Evolutionary conservation across 53 echinoderm and acorn worm species (phyloP), one percentile per base, ranked within the genome.

Genomic region (Apostichopus leukothele): DNA sequence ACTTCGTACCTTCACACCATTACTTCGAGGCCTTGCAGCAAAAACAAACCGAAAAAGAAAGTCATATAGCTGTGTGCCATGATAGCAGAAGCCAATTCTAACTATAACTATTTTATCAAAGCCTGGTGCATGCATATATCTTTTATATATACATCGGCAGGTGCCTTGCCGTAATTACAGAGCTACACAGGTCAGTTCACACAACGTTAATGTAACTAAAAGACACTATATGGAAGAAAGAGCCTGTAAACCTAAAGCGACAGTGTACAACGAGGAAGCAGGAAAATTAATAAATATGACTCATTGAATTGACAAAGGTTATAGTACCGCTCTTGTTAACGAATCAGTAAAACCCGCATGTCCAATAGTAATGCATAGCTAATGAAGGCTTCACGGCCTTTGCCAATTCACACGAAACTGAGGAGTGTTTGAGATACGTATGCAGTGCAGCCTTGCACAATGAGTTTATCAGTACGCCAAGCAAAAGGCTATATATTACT

Each of bases 291-390:
- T 81, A 81, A 57, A 81, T 81, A 81, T 81, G 81, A 81, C 20
- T 81, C 81, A 81, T 76, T 76, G 76, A 7, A 76, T 81, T 21
- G 19, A 81, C 81, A 81, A 54, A 59, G 59, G 59, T 21, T 57
- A 57, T 59, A 57, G 55, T 23, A 54, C 21, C 81, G 55, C 81
- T 54, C 81, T 79, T 79, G 53, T 50, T 59, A 81, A 81, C 81
- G 81, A 57, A 19, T 23, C 59, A 59, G 23, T 81, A 81, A 53
- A 57, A 81, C 81, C 81, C 81, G 81, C 81, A 81, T 81, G 81
- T 81, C 81, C 81, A 81, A 81, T 81, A 81, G 81, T 81, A 81
- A 81, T 81, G 81, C 81, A 81, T 81, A 81, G 81, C 81, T 81
- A 81, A 81, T 81, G 81, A 81, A 59, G 81, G 81, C 54, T 81